These are phyloP conservation scores for Holacanthella duospinosa DNA, from an alignment of 2,888 invertebrate genomes.

Conservation along the genomic window DNA sequence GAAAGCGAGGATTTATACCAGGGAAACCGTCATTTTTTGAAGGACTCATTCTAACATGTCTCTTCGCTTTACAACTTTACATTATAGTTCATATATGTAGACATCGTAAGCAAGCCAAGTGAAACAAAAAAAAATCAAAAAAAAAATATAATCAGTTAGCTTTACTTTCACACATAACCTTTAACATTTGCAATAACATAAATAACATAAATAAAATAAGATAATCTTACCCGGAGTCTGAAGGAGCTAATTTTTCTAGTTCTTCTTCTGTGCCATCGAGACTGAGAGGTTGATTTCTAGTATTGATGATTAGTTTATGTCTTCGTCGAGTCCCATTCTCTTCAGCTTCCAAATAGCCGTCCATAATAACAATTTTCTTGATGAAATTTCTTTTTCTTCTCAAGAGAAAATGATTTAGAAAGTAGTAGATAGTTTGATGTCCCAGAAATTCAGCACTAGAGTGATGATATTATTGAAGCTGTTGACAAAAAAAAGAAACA, in stretches of 20 bases:
- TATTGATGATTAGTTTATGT: constrained; percentile 10
- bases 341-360: constrained; percentile 8
- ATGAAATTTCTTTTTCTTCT: too few species aligned
- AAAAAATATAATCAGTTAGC: background rate
- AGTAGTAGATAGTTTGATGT: background rate
- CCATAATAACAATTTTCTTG: constrained; percentile 7
- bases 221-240: too few species aligned
- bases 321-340: constrained; percentile 6
- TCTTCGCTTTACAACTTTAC: background rate
- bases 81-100: constrained; percentile 9
- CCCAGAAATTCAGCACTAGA: too few species aligned
- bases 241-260: background rate
- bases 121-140: background rate
- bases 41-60: background rate
- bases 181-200: too few species aligned
- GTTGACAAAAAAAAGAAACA: too few species aligned
- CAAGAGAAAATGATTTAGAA: too few species aligned
- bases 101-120: constrained; percentile 4
- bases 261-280: background rate
- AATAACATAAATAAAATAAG: too few species aligned
- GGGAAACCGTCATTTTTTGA: constrained; percentile 3
- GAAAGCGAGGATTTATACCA: background rate
- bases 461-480: too few species aligned
- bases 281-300: background rate
- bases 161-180: background rate